A percentile compares a stretch with the other conserved stretches of the same genome.
phyloP scores from a whole-genome alignment of 2,797 vertebrate species.

The Enteromius radiatus region DNA sequence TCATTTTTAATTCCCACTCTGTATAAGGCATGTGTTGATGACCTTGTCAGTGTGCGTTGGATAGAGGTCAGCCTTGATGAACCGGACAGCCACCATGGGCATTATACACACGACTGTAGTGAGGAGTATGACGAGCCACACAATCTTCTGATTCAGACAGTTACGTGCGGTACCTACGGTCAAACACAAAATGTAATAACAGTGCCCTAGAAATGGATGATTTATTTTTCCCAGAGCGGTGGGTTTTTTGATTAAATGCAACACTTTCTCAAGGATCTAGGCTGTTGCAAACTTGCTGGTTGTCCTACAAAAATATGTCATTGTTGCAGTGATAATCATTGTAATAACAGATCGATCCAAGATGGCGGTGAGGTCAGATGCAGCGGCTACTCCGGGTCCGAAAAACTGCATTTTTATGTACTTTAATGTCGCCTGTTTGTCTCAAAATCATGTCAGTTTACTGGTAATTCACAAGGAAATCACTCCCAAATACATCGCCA shows the following conservation, averaged over 20 bases:
- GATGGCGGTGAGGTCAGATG: no score
- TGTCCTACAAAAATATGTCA: neutral
- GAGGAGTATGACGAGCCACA: constrained; percentile 85
- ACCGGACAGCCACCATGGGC: constrained; percentile 77
- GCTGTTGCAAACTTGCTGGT: no score
- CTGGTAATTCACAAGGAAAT: no score
- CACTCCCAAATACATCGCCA: no score
- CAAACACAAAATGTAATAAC: neutral
- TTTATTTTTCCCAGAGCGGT: neutral
- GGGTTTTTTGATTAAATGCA: neutral
- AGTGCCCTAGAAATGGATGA: neutral
- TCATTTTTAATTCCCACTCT: neutral
- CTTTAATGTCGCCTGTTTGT: no score
- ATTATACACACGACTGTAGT: constrained; percentile 81
- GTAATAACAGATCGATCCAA: neutral
- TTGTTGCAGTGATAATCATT: neutral
- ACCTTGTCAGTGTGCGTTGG: constrained; percentile 70
- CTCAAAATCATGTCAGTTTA: no score
- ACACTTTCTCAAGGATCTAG: neutral
- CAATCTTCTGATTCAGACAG: constrained; percentile 77
- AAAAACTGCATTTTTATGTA: no score
- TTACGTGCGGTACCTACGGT: constrained; percentile 78
- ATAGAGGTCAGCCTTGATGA: constrained; percentile 78
- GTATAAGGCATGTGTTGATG: neutral
- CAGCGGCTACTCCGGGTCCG: no score